These are phyloP conservation scores for Pedicia rivosa DNA, from an alignment of 2,888 invertebrate species.

Conservation along the genomic window DNA sequence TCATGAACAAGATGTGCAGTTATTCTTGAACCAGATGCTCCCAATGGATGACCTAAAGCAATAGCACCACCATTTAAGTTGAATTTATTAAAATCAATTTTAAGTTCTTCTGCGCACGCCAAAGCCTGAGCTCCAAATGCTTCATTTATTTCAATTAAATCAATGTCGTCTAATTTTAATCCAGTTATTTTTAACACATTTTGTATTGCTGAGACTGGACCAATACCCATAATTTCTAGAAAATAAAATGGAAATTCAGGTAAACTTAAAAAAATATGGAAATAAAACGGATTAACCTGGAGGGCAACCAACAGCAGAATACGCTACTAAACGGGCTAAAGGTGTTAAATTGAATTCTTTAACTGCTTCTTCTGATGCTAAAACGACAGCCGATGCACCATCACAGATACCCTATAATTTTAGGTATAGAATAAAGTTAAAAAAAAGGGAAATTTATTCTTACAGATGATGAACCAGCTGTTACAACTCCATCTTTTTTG, in stretches of 20 bases:
- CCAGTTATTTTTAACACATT: conserved; percentile 67
- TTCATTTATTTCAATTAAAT: conserved; percentile 94
- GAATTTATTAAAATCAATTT: conserved; percentile 69
- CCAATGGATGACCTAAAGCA: conserved; percentile 92
- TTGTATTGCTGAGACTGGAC: conserved; percentile 87
- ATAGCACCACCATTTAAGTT: conserved; percentile 96
- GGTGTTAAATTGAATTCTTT: conserved; percentile 69
- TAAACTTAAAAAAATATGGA: too few species aligned
- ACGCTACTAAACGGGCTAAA: conserved; percentile 79
- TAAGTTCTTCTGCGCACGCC: conserved; percentile 79
- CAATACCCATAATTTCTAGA: conserved; percentile 97
- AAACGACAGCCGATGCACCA: conserved; percentile 84
- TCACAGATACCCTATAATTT: conserved; percentile 79
- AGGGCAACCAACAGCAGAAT: conserved; percentile 87
- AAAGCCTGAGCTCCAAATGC: conserved; percentile 93
- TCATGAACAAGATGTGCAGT: conserved; percentile 84
- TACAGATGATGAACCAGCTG: conserved; percentile 89
- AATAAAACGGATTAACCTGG: conserved; percentile 40
- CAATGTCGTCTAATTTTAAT: conserved; percentile 69
- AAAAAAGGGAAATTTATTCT: conserved; percentile 14
- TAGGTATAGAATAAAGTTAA: conserved; percentile 8
- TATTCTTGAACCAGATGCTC: conserved; percentile 87
- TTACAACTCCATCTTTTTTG: conserved; percentile 87
- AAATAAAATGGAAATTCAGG: too few species aligned
- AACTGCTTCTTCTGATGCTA: conserved; percentile 83